Base-by-base conservation (phyloP, 2,113 vertebrate genomes). In the Phylloscopus trochilus region DNA sequence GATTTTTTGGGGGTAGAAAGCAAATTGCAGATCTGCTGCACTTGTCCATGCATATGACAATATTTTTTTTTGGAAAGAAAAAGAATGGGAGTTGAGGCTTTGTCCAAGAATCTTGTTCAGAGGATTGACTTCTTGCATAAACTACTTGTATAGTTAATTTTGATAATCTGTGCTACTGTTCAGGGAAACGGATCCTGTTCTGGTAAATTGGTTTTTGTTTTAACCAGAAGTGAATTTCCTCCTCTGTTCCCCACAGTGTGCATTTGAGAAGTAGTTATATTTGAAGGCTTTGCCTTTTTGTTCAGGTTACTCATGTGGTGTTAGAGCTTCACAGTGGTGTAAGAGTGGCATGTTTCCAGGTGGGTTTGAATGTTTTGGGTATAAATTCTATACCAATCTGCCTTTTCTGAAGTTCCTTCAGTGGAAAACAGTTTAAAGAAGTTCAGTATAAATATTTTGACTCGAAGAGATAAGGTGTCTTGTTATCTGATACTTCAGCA, bases 231-330 rank as follows among this genome's bases (percentile, higher is more conserved):
- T 31, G 4, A 15, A 30, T 39, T 21, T 37, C 4, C 10, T 16
- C 2, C 11, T n/a, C 3, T 33, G 4, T 15, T 19, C 23, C 22
- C n/a, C 7, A 14, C 27, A 7, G 0, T 44, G 15, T 62, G 59
- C 52, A 47, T 74, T 81, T 92, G 14, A 69, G 79, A 72, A 67
- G 35, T 26, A 53, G 23, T 83, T 59, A 5, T 4, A 4, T 10
- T 75, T 64, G 37, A 63, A 53, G 47, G 10, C 3, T 7, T 16
- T 28, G 28, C 19, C 74, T 51, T 58, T 63, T 30, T 52, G 0
- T 24, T 75, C 14, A 53, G 31, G 2, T 53, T 58, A 15, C 33
- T 72, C 13, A 1, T 22, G 35, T 51, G 26, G 9, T 21, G 3
- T 35, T 62, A 23, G 0, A 14, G 23, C n/a, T 43, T 92, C 60